Evolutionary conservation across 2,888 invertebrate genomes (phyloP), one percentile per base, ranked within the genome.

Genomic region (Tubulanus polymorphus): DNA sequence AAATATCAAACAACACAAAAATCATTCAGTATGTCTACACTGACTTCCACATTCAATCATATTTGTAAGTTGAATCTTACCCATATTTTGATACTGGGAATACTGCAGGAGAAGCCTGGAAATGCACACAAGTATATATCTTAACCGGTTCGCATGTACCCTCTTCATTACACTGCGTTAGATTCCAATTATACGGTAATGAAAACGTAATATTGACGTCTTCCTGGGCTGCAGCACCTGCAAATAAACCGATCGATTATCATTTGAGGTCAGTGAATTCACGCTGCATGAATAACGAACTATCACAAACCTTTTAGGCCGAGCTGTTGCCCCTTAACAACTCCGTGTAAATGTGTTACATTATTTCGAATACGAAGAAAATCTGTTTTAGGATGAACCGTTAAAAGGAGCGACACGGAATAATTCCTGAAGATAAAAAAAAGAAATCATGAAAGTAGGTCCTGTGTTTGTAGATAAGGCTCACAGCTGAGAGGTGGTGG

Each of bases 71-170:
- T 10, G 35, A 32, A 23, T 15, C 6, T 20, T 8, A 18, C 5
- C 51, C 62, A 59, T 56, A 75, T 75, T 68, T 68, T 48, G 66
- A 65, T 37, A 54, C 48, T 2, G 77, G 77, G 48, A 76, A 75
- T 46, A 77, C 63, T 6, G 53, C 56, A 5, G 63, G 55, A 12
- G 73, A 67, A n/a, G 72, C 75, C 47, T 66, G 65, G 45, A 77
- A 68, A 41, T 64, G 65, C 27, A 75, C 67, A 62, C 77, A 77
- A 8, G 73, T 68, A 45, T 58, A 59, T 51, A 75, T 67, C 37
- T 60, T 63, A 25, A 75, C 63, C 23, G 55, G 48, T 8, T 56
- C 58, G 59, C 72, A 71, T 3, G 53, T 50, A 8, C 55, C 55
- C 1, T 25, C 46, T 8, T 53, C 48, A n/a, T 53, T 47, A 58